A percentile compares a stretch with the other conserved stretches of the same genome.
Conservation (phyloP, 2,888 invertebrate genomes). For the Mylabris sibirica region DNA sequence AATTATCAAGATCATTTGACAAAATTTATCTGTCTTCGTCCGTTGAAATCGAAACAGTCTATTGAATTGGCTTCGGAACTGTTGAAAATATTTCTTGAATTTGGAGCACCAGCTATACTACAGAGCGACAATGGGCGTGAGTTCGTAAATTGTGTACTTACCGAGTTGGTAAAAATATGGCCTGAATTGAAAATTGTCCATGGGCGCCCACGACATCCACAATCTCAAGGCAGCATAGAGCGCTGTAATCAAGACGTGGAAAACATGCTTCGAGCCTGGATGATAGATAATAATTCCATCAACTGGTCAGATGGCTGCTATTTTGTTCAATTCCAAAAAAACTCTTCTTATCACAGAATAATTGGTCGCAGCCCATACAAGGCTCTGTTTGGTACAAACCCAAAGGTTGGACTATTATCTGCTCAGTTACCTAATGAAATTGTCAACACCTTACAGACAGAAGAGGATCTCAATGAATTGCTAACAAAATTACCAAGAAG, state of each 20-base stretch:
- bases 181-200: constrained; percentile 43
- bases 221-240: constrained; percentile 39
- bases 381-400: constrained; percentile 45
- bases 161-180: constrained; percentile 41
- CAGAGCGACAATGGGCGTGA: constrained; percentile 42
- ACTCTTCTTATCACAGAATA: constrained; percentile 40
- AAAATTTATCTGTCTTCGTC: constrained; percentile 30
- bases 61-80: constrained; percentile 29
- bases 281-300: constrained; percentile 44
- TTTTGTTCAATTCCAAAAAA: constrained; percentile 43
- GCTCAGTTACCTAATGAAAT: constrained; percentile 26
- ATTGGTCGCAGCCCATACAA: constrained; percentile 41
- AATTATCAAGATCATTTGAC: constrained; percentile 35
- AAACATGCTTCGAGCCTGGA: constrained; percentile 47
- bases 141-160: constrained; percentile 38
- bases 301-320: constrained; percentile 46
- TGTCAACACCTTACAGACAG: constrained; percentile 1
- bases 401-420: constrained; percentile 36
- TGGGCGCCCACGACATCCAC: constrained; percentile 42
- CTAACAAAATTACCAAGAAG: neutral
- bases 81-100: constrained; percentile 34
- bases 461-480: constrained; percentile 12
- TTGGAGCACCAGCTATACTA: constrained; percentile 36
- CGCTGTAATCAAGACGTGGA: constrained; percentile 47
- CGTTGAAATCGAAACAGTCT: constrained; percentile 27